These are phyloP conservation scores for Phalera bucephala DNA, from an alignment of 2,888 invertebrate genomes.

Conservation along the genomic window DNA sequence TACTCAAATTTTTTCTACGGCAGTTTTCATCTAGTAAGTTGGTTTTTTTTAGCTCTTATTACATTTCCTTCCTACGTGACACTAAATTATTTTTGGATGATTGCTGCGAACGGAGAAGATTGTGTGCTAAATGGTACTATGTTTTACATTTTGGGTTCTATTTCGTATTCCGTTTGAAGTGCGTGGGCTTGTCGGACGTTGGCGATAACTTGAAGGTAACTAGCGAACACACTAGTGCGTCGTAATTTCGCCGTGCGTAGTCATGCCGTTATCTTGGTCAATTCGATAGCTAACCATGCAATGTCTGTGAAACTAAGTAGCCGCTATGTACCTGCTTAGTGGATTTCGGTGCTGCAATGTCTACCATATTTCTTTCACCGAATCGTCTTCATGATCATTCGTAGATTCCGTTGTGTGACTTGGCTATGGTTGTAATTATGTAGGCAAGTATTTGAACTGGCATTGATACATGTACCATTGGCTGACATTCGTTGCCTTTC, in stretches of 20 bases:
- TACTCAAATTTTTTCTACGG: slow-evolving; percentile 15
- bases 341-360: slow-evolving; percentile 11
- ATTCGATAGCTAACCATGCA: slow-evolving; percentile 56
- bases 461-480: slow-evolving; percentile 33
- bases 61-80: slow-evolving; percentile 46
- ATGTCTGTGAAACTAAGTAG: slow-evolving; percentile 28
- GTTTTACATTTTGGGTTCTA: slow-evolving; percentile 9
- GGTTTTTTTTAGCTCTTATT: slow-evolving; percentile 47
- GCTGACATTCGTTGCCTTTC: slow-evolving; percentile 25
- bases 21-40: slow-evolving; percentile 48
- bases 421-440: slow-evolving; percentile 22
- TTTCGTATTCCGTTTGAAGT: slow-evolving; percentile 18
- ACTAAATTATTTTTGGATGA: slow-evolving; percentile 52
- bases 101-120: slow-evolving; percentile 13
- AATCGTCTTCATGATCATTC: slow-evolving; percentile 7
- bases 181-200: slow-evolving; percentile 40
- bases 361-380: slow-evolving; percentile 16
- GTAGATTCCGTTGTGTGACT: slow-evolving; percentile 32
- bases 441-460: slow-evolving; percentile 28
- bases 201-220: slow-evolving; percentile 42
- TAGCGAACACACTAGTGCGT: slow-evolving; percentile 64
- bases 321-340: slow-evolving; percentile 15
- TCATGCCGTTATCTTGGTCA: slow-evolving; percentile 73
- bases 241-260: slow-evolving; percentile 73
- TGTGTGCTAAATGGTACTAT: slow-evolving; percentile 8